A percentile compares a stretch with the other conserved stretches of the same genome.
These are phyloP conservation scores for Xestobium rufovillosum DNA, from an alignment of 2,888 invertebrate genomes.

Conservation along the genomic window DNA sequence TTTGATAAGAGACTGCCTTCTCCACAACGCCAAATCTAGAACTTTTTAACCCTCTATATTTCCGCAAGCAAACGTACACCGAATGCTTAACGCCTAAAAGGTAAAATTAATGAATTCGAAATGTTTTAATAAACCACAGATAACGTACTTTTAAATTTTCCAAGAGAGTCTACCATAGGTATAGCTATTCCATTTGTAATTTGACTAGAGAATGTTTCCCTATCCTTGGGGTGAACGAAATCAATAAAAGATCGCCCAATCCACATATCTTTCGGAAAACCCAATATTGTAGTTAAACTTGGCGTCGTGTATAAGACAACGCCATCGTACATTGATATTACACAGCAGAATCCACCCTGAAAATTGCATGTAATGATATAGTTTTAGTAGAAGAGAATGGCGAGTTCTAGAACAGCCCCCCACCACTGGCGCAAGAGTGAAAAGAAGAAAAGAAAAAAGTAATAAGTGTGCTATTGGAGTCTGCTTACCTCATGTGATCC, in stretches of 20 bases:
- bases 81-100: conserved; percentile 43
- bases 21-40: conserved; percentile 57
- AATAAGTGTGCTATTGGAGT: too few relatives aligned
- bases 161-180: conserved; percentile 49
- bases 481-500: too few relatives aligned
- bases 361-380: conserved; percentile 17
- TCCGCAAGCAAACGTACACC: conserved; percentile 59
- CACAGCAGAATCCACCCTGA: conserved; percentile 69
- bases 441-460: conserved; percentile 12
- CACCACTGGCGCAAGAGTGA: too few relatives aligned
- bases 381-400: conserved; percentile 12
- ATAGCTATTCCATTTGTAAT: conserved; percentile 59
- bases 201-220: conserved; percentile 67
- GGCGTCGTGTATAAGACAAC: conserved; percentile 69
- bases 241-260: conserved; percentile 78
- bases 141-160: conserved; percentile 36
- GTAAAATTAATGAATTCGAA: conserved; percentile 7
- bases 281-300: conserved; percentile 59
- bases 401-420: conserved; percentile 1
- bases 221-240: conserved; percentile 72
- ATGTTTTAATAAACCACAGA: conserved; percentile 9
- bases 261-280: conserved; percentile 80
- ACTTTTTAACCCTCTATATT: conserved; percentile 54
- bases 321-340: conserved; percentile 78
- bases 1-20: conserved; percentile 54